Conservation (phyloP, 2,888 invertebrate genomes). For the Drosophila nr. fundita region DNA sequence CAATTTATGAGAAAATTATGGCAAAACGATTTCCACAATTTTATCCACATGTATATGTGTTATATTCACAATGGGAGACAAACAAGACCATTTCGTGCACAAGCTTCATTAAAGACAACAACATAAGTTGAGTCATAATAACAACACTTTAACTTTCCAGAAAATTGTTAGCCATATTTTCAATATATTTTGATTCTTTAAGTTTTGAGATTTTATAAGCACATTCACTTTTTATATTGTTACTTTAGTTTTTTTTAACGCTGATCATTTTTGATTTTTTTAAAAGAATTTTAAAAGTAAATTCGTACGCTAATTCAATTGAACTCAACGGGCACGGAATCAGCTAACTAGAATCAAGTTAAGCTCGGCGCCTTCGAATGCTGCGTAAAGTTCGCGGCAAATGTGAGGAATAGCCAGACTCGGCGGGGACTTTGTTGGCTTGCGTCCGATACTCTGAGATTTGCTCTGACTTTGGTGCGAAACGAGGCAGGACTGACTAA, state of each 20-base stretch:
- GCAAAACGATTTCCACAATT: conserved; percentile 56
- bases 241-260: neutral
- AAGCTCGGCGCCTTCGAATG: conserved; percentile 15
- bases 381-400: conserved; percentile 37
- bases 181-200: neutral
- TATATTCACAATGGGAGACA: conserved; percentile 37
- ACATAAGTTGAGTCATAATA: conserved; percentile 40
- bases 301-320: conserved; percentile 19
- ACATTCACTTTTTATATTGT: conserved; percentile 8
- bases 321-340: conserved; percentile 9
- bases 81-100: conserved; percentile 59
- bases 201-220: conserved; percentile 2
- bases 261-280: neutral
- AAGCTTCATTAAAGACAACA: conserved; percentile 55
- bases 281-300: conserved; percentile 15
- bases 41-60: conserved; percentile 11
- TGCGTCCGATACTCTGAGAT: conserved; percentile 45
- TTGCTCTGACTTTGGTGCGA: conserved; percentile 64
- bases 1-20: conserved; percentile 60
- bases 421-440: conserved; percentile 17
- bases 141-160: conserved; percentile 22
- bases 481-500: conserved; percentile 60
- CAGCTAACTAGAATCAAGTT: conserved; percentile 10
- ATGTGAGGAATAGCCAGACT: conserved; percentile 10
- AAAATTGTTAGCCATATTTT: neutral